Conservation (phyloP, 2,888 invertebrate genomes). For the Latrodectus elegans region DNA sequence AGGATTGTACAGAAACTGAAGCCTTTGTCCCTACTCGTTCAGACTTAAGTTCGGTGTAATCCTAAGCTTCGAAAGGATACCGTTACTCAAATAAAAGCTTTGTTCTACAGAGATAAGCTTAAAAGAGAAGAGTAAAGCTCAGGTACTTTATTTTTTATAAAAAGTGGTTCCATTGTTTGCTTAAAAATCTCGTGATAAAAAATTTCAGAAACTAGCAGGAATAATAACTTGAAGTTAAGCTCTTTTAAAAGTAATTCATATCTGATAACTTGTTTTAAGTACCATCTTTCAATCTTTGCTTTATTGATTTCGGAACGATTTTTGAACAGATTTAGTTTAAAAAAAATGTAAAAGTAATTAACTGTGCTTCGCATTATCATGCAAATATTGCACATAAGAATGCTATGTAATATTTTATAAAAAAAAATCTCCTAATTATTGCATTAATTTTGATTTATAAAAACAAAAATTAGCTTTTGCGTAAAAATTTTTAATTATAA, state of each 20-base stretch:
- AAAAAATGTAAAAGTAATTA: too few relatives aligned
- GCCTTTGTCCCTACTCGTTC: slow-evolving; percentile 26
- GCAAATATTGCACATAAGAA: too few relatives aligned
- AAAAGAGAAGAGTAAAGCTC: slow-evolving; percentile 17
- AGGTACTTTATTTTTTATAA: neutral
- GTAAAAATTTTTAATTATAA: too few relatives aligned
- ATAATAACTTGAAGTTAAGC: neutral
- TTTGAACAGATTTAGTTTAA: too few relatives aligned
- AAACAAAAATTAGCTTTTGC: too few relatives aligned
- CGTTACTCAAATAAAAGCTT: slow-evolving; percentile 15
- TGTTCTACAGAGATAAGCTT: slow-evolving; percentile 37
- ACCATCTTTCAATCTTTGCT: too few relatives aligned
- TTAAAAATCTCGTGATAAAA: neutral
- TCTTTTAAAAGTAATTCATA: neutral
- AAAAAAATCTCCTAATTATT: too few relatives aligned
- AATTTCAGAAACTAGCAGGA: neutral
- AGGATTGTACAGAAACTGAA: slow-evolving; percentile 30
- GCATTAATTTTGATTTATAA: too few relatives aligned
- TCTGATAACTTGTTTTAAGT: too few relatives aligned
- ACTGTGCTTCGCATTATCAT: too few relatives aligned
- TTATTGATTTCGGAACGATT: neutral
- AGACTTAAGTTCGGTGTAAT: slow-evolving; percentile 38
- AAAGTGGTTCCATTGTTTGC: neutral
- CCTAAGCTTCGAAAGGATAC: slow-evolving; percentile 20
- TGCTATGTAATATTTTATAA: too few relatives aligned